Conservation (phyloP, 2,113 vertebrate species). For the Sturnira hondurensis region DNA sequence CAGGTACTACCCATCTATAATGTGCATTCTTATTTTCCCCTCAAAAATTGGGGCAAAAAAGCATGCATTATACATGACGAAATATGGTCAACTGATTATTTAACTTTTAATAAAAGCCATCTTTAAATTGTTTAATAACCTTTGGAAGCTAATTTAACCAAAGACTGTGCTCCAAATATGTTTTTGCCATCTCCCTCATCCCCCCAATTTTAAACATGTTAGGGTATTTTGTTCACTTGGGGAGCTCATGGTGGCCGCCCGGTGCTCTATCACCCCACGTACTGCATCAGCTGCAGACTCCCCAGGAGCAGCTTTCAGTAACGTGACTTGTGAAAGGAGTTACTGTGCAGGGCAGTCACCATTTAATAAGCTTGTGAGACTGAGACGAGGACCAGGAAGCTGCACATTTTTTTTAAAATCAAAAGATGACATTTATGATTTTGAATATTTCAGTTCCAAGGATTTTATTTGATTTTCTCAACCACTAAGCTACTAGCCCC, state of each 20-base stretch:
- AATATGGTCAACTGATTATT: neutral
- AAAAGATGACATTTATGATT: neutral
- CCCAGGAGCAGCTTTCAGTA: neutral
- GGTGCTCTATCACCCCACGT: neutral
- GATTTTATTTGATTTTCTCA: neutral
- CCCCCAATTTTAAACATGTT: neutral
- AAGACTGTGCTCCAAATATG: neutral
- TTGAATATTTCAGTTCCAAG: neutral
- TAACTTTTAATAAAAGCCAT: neutral
- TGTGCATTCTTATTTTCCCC: too few relatives aligned
- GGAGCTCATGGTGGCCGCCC: neutral
- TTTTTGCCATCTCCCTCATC: neutral
- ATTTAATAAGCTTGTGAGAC: neutral
- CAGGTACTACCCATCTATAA: too few relatives aligned
- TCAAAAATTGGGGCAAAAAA: too few relatives aligned
- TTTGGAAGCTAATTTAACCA: neutral
- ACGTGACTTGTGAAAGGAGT: neutral
- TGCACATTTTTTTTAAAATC: neutral
- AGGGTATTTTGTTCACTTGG: neutral
- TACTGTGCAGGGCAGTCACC: neutral
- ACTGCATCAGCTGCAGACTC: neutral
- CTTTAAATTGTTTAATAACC: neutral
- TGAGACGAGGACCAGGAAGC: neutral
- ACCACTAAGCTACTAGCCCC: neutral
- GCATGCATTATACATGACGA: too few relatives aligned